Base-by-base conservation (phyloP, 2,888 invertebrate species). In the Epinotia demarniana region DNA sequence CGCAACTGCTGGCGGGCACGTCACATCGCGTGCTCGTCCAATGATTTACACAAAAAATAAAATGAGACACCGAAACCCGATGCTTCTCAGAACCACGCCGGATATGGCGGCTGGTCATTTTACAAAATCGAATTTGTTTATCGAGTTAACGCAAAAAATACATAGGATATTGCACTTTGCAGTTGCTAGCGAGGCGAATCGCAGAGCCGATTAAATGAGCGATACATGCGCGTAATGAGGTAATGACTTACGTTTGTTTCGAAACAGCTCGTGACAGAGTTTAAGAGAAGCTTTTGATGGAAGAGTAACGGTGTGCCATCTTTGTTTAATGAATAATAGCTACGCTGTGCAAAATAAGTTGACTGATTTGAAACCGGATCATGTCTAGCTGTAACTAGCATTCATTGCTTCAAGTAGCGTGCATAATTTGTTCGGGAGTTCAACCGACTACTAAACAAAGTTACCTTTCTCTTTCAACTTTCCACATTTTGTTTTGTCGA, bases 1-100 rank as follows among this genome's bases (percentile, higher is more conserved):
- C 84, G 84, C 87, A 84, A 87, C 83, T 84, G 86, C 81, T 80
- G 81, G 77, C 80, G 76, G 77, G 81, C 90, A 91, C 89, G 91
- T 85, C 84, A 91, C 77, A 86, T 91, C 85, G 92, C 92, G 90
- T 91, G 90, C 80, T 79, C 82, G 77, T 78, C 77, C 76, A 78
- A 79, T 81, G 81, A 83, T 82, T 82, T 82, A 81, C 79, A 78
- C 80, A 84, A 83, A 83, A 86, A 80, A 81, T 79, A 85, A 85
- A 83, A 86, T 81, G 84, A 86, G 81, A 84, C 83, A 84, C 84
- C 80, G 82, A 82, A 83, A 84, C 85, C 81, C 82, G 68, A 82
- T 83, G 83, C 78, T 86, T 86, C 86, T 86, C 81, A 81, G 85
- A 87, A 86, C 75, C 72, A 73, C 71, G 78, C 68, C 69, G 53